A percentile compares a stretch with the other conserved stretches of the same genome.
phyloP scores from a whole-genome alignment of 2,113 vertebrate species.

The Eudorcas thomsonii region DNA sequence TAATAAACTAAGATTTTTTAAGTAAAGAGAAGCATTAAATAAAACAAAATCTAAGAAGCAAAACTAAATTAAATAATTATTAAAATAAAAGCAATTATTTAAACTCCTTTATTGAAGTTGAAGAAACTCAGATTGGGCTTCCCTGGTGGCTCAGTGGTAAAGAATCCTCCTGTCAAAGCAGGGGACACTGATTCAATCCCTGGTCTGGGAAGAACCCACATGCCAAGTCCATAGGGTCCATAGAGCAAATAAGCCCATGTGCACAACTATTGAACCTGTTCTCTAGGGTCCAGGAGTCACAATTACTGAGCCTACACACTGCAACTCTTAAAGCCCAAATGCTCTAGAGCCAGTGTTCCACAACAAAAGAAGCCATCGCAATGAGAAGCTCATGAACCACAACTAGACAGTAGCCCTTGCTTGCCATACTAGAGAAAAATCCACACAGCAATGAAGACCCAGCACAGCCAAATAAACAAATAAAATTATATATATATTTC shows the following conservation, averaged over 20 bases:
- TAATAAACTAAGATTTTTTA: not conserved
- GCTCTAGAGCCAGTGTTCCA: not conserved
- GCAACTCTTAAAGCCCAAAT: not conserved
- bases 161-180: not conserved
- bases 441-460: not conserved
- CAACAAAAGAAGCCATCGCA: not conserved
- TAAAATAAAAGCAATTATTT: not conserved
- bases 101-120: not conserved
- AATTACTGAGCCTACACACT: not conserved
- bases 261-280: not conserved
- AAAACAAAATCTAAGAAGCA: not conserved
- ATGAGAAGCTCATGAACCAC: not conserved
- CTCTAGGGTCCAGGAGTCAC: not conserved
- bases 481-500: not conserved
- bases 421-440: not conserved
- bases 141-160: not conserved
- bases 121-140: not conserved
- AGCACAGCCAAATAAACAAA: not conserved
- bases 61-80: not conserved
- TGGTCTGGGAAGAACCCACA: not conserved
- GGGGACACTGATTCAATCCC: not conserved
- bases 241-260: not conserved
- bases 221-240: not conserved
- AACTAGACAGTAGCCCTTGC: not conserved
- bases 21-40: not conserved